Percentiles rank a stretch among this genome's conserved stretches.
phyloP scores from a whole-genome alignment of 2,113 vertebrate species.

The Todiramphus chloris region DNA sequence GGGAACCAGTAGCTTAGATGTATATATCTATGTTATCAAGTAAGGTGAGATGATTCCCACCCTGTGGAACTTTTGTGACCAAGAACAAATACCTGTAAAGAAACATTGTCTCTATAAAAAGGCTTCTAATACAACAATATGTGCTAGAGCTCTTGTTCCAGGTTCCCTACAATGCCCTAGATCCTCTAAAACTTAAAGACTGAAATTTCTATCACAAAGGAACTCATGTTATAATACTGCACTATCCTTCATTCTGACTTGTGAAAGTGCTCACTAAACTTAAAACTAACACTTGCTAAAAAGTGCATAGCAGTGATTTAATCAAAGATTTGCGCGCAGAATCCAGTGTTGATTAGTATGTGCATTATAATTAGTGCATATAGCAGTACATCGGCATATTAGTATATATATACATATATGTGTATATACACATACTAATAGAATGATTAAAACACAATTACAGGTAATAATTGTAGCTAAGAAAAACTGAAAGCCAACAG shows the following conservation, averaged over 20 bases:
- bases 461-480: not conserved
- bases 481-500: not conserved
- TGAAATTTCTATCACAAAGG: not conserved
- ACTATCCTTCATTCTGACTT: not conserved
- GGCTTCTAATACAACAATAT: not conserved
- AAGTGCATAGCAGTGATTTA: not conserved
- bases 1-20: not conserved
- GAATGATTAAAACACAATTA: not conserved
- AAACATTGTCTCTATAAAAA: not conserved
- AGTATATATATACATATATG: not conserved
- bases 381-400: not conserved
- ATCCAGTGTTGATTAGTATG: not conserved
- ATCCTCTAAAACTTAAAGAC: not conserved
- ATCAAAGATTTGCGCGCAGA: not conserved
- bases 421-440: not conserved
- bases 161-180: not conserved
- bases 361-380: not conserved
- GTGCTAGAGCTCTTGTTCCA: not conserved
- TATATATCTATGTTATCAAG: not conserved
- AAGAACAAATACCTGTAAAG: constrained; percentile 1
- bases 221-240: not conserved
- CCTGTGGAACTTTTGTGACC: not conserved
- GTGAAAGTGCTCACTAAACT: not conserved
- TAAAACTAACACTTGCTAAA: not conserved
- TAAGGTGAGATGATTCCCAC: not conserved